phyloP scores from a whole-genome alignment of 2,113 vertebrate genomes.

The Dinomys branickii region DNA sequence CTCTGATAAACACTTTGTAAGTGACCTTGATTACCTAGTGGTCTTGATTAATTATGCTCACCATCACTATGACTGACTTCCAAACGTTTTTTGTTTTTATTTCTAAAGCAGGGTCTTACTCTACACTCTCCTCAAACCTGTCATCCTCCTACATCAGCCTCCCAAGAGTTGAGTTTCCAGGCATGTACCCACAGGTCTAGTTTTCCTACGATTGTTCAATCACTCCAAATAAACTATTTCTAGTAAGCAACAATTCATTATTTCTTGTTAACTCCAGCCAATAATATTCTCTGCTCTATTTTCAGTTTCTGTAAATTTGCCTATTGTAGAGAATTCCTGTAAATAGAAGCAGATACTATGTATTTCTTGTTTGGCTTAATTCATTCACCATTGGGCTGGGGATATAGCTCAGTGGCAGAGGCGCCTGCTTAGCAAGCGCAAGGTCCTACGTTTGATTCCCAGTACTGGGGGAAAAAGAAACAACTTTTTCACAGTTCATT shows the following conservation, averaged over 20 bases:
- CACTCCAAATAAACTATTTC: not conserved
- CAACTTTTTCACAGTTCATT: too few species aligned
- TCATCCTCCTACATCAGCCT: not conserved
- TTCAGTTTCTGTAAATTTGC: not conserved
- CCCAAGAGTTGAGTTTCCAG: not conserved
- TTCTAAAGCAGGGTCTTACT: not conserved
- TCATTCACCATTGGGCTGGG: not conserved
- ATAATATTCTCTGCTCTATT: not conserved
- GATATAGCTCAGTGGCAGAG: too few species aligned
- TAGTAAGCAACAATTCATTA: not conserved
- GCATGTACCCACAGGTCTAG: not conserved
- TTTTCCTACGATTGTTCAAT: too few species aligned
- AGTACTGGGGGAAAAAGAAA: too few species aligned
- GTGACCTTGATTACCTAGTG: not conserved
- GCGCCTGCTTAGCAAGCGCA: too few species aligned
- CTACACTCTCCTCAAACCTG: not conserved
- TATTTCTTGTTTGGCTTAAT: not conserved
- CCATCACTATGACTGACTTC: not conserved
- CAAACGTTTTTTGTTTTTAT: not conserved
- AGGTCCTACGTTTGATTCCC: too few species aligned
- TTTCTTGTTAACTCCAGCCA: not conserved
- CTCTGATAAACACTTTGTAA: not conserved
- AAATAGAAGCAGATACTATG: not conserved
- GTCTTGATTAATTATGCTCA: not conserved
- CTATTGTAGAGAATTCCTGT: not conserved